Percentiles rank a stretch among this genome's conserved stretches.
Evolutionary conservation across 1,140 invertebrate species (phyloP).

Genomic region (Drosophila burlai): DNA sequence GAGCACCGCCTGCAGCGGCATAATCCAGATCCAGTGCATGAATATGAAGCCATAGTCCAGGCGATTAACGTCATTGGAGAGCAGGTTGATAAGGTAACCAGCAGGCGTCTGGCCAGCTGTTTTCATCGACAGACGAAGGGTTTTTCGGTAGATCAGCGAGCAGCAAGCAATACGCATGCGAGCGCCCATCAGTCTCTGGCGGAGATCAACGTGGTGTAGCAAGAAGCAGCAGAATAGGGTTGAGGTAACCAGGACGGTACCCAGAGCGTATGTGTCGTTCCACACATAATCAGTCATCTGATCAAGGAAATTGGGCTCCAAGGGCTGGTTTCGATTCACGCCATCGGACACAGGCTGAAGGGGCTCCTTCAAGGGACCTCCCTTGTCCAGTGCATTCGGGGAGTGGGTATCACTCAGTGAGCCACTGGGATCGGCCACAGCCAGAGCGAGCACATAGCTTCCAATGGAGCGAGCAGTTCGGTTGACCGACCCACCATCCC

Average conservation of each 20-base stretch:
- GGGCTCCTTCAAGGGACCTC: slow-evolving; percentile 41
- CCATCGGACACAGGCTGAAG: neutral
- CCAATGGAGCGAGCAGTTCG: slow-evolving; percentile 52
- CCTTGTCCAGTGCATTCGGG: slow-evolving; percentile 39
- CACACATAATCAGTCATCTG: slow-evolving; percentile 44
- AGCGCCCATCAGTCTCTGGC: slow-evolving; percentile 80
- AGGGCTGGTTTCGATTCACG: slow-evolving; percentile 9
- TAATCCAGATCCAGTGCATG: slow-evolving; percentile 89
- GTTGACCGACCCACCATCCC: slow-evolving; percentile 27
- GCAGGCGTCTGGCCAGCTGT: slow-evolving; percentile 90
- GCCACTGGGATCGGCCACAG: slow-evolving; percentile 17
- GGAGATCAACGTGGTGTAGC: slow-evolving; percentile 82
- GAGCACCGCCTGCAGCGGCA: slow-evolving; percentile 88
- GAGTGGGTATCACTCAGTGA: slow-evolving; percentile 15
- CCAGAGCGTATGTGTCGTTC: slow-evolving; percentile 70
- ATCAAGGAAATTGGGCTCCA: slow-evolving; percentile 9
- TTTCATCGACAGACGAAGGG: slow-evolving; percentile 88
- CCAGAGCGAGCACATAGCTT: slow-evolving; percentile 2
- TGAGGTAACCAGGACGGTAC: slow-evolving; percentile 64
- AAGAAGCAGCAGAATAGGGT: slow-evolving; percentile 79
- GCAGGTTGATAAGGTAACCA: slow-evolving; percentile 93
- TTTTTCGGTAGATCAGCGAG: slow-evolving; percentile 88
- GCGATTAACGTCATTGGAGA: slow-evolving; percentile 92
- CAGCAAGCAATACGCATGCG: slow-evolving; percentile 87
- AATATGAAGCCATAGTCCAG: slow-evolving; percentile 88